Evolutionary conservation across 2,797 vertebrate genomes (phyloP).

Genomic region (Coilia nasus): DNA sequence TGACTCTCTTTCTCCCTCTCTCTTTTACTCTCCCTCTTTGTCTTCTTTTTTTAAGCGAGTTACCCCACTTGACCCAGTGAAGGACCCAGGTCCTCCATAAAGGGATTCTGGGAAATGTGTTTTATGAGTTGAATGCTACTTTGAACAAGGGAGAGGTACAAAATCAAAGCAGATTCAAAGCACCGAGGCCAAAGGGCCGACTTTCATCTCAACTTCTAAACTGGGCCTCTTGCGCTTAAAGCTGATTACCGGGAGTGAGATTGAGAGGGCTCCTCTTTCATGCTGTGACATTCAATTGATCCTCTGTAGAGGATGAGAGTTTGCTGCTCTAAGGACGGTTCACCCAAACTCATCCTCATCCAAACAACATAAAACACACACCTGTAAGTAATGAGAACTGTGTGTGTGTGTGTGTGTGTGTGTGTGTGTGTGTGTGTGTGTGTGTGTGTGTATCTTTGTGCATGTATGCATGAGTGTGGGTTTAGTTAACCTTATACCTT

Average conservation of each 20-base stretch:
- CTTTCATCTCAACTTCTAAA: slow-evolving; percentile 25
- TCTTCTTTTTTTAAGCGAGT: background rate
- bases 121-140: slow-evolving; percentile 24
- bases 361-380: background rate
- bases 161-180: slow-evolving; percentile 6
- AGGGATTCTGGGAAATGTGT: slow-evolving; percentile 7
- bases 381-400: background rate
- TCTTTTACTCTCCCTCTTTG: background rate
- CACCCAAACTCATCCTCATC: background rate
- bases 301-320: background rate
- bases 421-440: no score
- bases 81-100: slow-evolving; percentile 7
- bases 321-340: background rate
- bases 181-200: background rate
- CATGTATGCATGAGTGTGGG: background rate
- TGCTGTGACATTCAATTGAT: background rate
- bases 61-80: slow-evolving; percentile 5
- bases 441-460: background rate
- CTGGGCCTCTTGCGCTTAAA: slow-evolving; percentile 3
- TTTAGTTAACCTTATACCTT: slow-evolving; percentile 73
- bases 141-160: slow-evolving; percentile 21
- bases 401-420: no score
- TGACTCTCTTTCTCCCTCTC: background rate
- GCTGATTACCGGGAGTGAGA: background rate
- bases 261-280: background rate